Conservation (phyloP, 1,140 invertebrate genomes). For the Aleiodes sp. region DNA sequence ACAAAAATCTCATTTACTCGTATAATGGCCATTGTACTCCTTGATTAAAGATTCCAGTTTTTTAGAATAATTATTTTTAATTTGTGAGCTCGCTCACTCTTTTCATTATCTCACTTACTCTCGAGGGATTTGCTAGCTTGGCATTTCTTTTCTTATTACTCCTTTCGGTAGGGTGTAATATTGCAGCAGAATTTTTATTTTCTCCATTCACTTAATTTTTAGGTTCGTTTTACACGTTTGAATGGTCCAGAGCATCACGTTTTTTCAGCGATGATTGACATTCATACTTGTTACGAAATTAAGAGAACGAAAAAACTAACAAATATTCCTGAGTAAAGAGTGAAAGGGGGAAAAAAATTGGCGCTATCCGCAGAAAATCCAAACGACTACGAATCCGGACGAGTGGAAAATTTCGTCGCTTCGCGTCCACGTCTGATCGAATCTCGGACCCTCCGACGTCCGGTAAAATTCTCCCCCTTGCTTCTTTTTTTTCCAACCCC, state of each 20-base stretch:
- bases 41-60: conserved; percentile 61
- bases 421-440: conserved; percentile 18
- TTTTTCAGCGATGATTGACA: background rate
- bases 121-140: background rate
- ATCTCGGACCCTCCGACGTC: conserved; percentile 20
- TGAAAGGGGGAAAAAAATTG: background rate
- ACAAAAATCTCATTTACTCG: conserved; percentile 60
- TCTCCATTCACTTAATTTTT: background rate
- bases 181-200: background rate
- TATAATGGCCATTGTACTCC: conserved; percentile 52
- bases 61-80: conserved; percentile 68
- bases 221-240: background rate
- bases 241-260: background rate
- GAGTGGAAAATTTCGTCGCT: conserved; percentile 6
- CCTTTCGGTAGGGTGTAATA: conserved; percentile 1
- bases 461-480: background rate
- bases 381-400: background rate
- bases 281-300: background rate
- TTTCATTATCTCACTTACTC: background rate
- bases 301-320: background rate
- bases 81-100: conserved; percentile 53
- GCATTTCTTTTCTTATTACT: background rate
- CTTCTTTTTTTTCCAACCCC: conserved; percentile 12
- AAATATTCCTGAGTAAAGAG: background rate
- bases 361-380: background rate